These are phyloP conservation scores for Porites cylindrica DNA, from an alignment of 92 coral and sea anemone genomes.

Conservation along the genomic window DNA sequence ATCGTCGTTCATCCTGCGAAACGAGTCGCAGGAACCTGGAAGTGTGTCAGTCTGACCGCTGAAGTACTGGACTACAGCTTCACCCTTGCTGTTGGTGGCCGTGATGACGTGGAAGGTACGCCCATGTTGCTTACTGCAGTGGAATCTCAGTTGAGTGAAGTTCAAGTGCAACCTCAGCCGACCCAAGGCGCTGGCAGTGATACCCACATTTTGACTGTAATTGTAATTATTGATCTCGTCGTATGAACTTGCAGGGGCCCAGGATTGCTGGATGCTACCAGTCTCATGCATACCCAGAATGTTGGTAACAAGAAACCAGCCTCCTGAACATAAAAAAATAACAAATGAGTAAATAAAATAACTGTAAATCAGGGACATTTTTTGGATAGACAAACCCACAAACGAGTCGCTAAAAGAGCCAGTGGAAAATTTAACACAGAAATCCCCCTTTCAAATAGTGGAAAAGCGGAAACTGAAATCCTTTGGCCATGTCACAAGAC, in stretches of 20 bases:
- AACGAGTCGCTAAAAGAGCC: no score
- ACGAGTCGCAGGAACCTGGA: constrained; percentile 34
- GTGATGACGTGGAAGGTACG: constrained; percentile 52
- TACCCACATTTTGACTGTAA: neutral
- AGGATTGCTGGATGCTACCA: no score
- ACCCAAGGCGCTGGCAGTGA: constrained; percentile 16
- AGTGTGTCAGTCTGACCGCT: constrained; percentile 16
- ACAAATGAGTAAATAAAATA: neutral
- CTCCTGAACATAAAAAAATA: constrained; percentile 11
- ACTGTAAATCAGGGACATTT: neutral
- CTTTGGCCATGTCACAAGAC: no score
- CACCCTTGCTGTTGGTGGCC: neutral
- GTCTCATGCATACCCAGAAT: neutral
- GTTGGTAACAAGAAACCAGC: constrained; percentile 48
- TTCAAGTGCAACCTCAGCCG: neutral
- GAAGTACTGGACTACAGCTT: constrained; percentile 32
- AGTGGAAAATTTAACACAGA: no score
- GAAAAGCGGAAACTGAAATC: no score
- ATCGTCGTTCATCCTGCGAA: constrained; percentile 14
- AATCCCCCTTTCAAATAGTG: no score
- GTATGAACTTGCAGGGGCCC: neutral
- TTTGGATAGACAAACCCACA: no score
- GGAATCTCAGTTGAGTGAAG: constrained; percentile 47
- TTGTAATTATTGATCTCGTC: constrained; percentile 18
- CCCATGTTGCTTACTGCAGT: constrained; percentile 43